Percentiles rank a stretch among this genome's conserved stretches.
Evolutionary conservation across 23 tunicate species (phyloP).

Genomic region (Clavelina lepadiformis): DNA sequence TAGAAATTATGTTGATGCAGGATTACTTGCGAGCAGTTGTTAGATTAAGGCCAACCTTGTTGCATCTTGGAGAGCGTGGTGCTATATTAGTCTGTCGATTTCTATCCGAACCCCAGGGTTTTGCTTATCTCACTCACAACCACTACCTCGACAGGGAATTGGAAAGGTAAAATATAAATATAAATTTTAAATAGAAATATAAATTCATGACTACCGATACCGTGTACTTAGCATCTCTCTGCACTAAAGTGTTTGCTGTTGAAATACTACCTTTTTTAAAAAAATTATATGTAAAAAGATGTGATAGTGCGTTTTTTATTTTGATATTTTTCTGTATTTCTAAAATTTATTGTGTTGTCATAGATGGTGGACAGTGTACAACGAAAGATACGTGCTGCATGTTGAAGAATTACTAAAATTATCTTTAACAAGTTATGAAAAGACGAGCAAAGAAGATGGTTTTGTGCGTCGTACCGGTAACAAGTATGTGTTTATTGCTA

Average conservation of each 20-base stretch:
- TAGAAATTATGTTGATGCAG: slow-evolving; percentile 5
- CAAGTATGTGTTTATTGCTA: slow-evolving; percentile 48
- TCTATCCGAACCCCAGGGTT: slow-evolving; percentile 76
- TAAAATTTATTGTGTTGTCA: too few relatives aligned
- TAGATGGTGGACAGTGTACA: slow-evolving; percentile 75
- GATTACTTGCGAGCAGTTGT: slow-evolving; percentile 67
- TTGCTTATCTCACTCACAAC: slow-evolving; percentile 57
- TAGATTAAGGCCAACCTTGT: slow-evolving; percentile 51
- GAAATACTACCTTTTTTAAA: too few relatives aligned
- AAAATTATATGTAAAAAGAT: too few relatives aligned
- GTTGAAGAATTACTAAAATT: slow-evolving; percentile 79
- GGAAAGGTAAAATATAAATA: slow-evolving; percentile 49
- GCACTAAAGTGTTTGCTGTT: too few relatives aligned
- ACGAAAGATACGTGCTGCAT: slow-evolving; percentile 63
- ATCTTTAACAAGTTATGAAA: slow-evolving; percentile 64
- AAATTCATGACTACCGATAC: too few relatives aligned
- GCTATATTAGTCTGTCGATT: slow-evolving; percentile 73
- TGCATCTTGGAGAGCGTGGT: slow-evolving; percentile 79
- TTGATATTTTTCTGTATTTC: too few relatives aligned
- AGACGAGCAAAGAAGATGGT: slow-evolving; percentile 63
- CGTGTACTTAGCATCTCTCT: too few relatives aligned
- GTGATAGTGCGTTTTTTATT: too few relatives aligned
- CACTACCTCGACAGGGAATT: slow-evolving; percentile 66
- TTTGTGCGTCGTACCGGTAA: slow-evolving; percentile 69
- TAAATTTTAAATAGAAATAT: too few relatives aligned